Percentiles rank a stretch among this genome's conserved stretches.
These are phyloP conservation scores for Pseudochirops cupreus DNA, from an alignment of 2,797 vertebrate species.

Conservation along the genomic window DNA sequence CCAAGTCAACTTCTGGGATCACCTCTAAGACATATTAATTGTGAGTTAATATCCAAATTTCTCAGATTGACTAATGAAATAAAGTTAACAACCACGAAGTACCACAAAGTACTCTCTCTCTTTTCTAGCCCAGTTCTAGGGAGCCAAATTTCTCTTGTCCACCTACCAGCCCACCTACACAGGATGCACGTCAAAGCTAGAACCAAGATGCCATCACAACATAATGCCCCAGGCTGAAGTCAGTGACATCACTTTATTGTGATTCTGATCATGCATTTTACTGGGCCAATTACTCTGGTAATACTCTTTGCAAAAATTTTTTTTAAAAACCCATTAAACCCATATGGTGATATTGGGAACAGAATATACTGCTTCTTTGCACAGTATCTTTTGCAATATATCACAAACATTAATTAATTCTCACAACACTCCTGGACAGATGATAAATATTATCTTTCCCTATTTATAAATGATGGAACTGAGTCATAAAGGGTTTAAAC, in stretches of 20 bases:
- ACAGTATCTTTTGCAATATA: conserved; percentile 33
- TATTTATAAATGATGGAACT: conserved; percentile 26
- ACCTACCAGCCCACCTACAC: background rate
- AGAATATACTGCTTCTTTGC: conserved; percentile 12
- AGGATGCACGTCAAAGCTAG: background rate
- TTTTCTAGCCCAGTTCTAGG: background rate
- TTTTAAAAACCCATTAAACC: conserved; percentile 26
- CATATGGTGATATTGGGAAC: background rate
- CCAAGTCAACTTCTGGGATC: background rate
- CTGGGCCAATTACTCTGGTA: background rate
- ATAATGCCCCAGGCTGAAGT: background rate
- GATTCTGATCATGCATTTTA: conserved; percentile 14
- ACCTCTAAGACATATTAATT: background rate
- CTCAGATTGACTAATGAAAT: conserved; percentile 48
- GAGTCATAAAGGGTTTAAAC: conserved; percentile 52
- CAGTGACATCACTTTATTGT: background rate
- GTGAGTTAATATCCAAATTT: conserved; percentile 40
- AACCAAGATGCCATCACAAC: background rate
- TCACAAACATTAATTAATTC: conserved; percentile 32
- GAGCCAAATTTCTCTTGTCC: background rate
- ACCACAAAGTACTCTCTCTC: conserved; percentile 9
- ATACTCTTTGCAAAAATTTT: conserved; percentile 1
- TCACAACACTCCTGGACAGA: conserved; percentile 40
- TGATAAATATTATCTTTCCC: conserved; percentile 53
- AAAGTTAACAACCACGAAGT: background rate